These are phyloP conservation scores for Cynopterus brachyotis DNA, from an alignment of 2,113 vertebrate species.

Conservation along the genomic window DNA sequence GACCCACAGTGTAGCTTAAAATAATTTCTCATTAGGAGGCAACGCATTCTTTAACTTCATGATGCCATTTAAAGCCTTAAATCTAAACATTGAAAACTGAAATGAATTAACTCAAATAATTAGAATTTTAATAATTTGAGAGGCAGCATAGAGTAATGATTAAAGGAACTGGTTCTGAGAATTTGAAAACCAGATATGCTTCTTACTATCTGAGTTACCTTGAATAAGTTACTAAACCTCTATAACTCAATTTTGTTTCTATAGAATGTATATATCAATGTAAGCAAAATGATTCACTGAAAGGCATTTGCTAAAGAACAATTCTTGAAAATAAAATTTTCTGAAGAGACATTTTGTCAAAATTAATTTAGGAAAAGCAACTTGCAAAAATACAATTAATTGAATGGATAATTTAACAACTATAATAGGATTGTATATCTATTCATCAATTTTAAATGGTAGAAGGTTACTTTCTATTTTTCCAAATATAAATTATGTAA, in stretches of 20 bases:
- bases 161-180: neutral
- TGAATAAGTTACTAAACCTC: neutral
- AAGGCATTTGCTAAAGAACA: neutral
- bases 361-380: neutral
- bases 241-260: neutral
- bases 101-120: neutral
- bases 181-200: neutral
- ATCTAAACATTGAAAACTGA: neutral
- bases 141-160: neutral
- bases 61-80: neutral
- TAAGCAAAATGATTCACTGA: neutral
- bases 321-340: neutral
- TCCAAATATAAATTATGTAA: neutral
- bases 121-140: neutral
- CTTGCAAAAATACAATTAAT: neutral
- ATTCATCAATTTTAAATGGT: neutral
- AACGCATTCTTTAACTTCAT: neutral
- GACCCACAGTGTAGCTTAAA: neutral
- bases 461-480: neutral
- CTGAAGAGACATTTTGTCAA: neutral
- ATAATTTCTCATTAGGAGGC: neutral
- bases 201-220: neutral
- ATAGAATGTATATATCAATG: neutral
- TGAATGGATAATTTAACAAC: neutral
- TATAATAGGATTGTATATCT: neutral